A percentile compares a stretch with the other conserved stretches of the same genome.
phyloP scores from a whole-genome alignment of 2,797 vertebrate species.

The Thamnophis elegans region DNA sequence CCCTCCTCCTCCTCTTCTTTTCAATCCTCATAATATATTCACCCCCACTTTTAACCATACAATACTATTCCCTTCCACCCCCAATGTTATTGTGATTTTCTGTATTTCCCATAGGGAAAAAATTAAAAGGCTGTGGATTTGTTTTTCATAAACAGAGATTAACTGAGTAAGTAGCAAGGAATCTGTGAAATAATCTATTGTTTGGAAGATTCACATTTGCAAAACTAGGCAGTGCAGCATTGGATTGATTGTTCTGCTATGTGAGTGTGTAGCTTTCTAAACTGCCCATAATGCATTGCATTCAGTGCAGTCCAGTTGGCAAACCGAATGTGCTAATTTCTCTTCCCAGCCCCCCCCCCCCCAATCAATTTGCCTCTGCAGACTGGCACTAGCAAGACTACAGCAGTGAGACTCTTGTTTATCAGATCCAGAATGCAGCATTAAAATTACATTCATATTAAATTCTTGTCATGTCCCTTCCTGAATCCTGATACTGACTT shows the following conservation, averaged over 20 bases:
- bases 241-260: slow-evolving; percentile 1
- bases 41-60: background rate
- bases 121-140: background rate
- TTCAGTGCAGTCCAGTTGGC: background rate
- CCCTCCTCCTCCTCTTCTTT: accelerated
- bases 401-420: slow-evolving; percentile 14
- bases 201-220: background rate
- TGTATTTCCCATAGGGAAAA: background rate
- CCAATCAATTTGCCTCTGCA: too few relatives aligned
- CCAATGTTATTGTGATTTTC: background rate
- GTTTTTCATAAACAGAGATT: background rate
- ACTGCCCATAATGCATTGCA: accelerated
- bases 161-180: background rate
- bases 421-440: slow-evolving; percentile 11
- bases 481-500: background rate
- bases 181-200: background rate
- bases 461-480: slow-evolving; percentile 16
- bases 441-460: background rate
- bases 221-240: background rate
- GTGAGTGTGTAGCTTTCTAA: background rate
- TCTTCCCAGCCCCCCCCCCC: background rate
- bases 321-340: background rate
- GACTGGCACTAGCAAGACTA: accelerated
- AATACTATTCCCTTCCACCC: background rate
- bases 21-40: background rate